A percentile compares a stretch with the other conserved stretches of the same genome.
Conservation (phyloP, 1,140 invertebrate genomes). For the Drosophila sucinea region DNA sequence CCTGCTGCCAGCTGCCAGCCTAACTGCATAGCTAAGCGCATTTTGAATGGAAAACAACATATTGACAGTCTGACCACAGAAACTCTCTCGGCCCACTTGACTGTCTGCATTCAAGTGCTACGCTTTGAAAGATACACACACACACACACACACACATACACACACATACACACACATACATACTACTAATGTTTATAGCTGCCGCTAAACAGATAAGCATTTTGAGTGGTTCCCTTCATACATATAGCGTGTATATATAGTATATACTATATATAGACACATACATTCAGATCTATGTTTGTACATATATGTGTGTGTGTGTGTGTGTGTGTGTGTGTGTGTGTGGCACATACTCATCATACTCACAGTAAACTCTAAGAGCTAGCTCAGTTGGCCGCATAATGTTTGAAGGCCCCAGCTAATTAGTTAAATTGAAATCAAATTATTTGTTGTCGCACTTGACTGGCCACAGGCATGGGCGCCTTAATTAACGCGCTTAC, state of each 20-base stretch:
- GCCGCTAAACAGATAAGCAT: slow-evolving; percentile 74
- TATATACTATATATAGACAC: slow-evolving; percentile 10
- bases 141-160: slow-evolving; percentile 12
- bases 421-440: slow-evolving; percentile 83
- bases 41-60: slow-evolving; percentile 51
- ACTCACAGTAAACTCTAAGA: slow-evolving; percentile 8
- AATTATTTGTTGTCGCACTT: slow-evolving; percentile 83
- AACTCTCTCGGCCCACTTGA: slow-evolving; percentile 58
- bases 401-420: slow-evolving; percentile 73
- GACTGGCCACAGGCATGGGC: slow-evolving; percentile 76
- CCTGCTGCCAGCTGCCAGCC: slow-evolving; percentile 20
- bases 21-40: slow-evolving; percentile 68
- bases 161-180: slow-evolving; percentile 18
- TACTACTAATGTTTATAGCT: slow-evolving; percentile 50
- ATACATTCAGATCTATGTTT: background rate
- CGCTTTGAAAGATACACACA: slow-evolving; percentile 59
- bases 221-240: slow-evolving; percentile 48
- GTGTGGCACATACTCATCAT: background rate
- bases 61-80: slow-evolving; percentile 73
- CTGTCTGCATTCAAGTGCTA: slow-evolving; percentile 69
- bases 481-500: slow-evolving; percentile 79
- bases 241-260: slow-evolving; percentile 1
- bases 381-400: slow-evolving; percentile 46
- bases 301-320: background rate
- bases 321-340: background rate